phyloP scores from a whole-genome alignment of 1,140 invertebrate genomes.

The Pentalonia nigronervosa region DNA sequence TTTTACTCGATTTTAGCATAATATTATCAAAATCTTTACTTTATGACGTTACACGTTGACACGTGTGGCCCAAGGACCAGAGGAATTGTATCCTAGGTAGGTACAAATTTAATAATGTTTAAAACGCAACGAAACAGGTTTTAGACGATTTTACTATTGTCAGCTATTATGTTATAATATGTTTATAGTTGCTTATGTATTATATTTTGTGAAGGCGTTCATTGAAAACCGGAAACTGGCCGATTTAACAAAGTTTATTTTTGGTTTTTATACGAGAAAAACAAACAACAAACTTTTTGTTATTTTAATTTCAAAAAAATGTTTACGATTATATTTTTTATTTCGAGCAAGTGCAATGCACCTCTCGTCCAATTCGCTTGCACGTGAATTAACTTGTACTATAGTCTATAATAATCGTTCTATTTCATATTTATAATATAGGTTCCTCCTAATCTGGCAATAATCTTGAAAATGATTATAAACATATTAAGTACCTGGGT shows the following conservation, averaged over 20 bases:
- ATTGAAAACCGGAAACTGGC: constrained; percentile 20
- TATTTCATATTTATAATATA: neutral
- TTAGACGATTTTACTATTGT: neutral
- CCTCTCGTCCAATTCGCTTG: neutral
- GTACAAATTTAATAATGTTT: neutral
- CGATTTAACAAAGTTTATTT: neutral
- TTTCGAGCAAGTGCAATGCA: neutral
- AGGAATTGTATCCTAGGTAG: neutral
- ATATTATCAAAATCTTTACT: neutral
- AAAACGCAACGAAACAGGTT: constrained; percentile 18
- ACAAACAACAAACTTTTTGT: neutral
- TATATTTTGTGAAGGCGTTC: constrained; percentile 32
- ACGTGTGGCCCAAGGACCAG: neutral
- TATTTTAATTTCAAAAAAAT: neutral
- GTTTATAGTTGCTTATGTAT: neutral
- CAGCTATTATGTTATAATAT: neutral
- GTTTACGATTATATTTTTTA: neutral
- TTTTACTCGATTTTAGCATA: neutral
- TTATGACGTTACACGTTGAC: neutral
- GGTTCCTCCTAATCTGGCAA: neutral
- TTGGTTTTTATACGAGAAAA: neutral
- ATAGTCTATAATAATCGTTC: neutral
- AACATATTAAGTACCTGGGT: neutral
- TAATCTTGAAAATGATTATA: neutral
- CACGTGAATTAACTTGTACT: neutral